phyloP scores from a whole-genome alignment of 2,888 invertebrate genomes.

The Drosophila gaucha region DNA sequence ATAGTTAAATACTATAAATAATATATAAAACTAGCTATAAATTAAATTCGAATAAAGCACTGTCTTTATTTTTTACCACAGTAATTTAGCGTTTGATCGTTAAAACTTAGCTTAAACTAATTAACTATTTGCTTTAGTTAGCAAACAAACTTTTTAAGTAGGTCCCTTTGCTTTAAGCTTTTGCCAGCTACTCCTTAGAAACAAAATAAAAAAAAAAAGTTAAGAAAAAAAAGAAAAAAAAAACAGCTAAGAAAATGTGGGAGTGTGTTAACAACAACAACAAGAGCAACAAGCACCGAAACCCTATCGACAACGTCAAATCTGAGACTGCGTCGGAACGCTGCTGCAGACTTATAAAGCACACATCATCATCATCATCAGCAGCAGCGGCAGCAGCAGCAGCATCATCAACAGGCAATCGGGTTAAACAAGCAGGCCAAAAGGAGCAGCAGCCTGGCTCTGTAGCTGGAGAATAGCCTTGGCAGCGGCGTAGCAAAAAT shows the following conservation, averaged over 20 bases:
- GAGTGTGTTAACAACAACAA: constrained; percentile 78
- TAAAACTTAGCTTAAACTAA: neutral
- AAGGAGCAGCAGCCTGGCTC: constrained; percentile 39
- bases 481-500: constrained; percentile 78
- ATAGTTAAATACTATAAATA: neutral
- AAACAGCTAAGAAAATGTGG: constrained; percentile 60
- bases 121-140: neutral
- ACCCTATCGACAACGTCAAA: constrained; percentile 67
- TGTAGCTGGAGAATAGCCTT: constrained; percentile 59
- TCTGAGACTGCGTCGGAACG: constrained; percentile 67
- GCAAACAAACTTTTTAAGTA: constrained; percentile 22
- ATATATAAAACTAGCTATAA: too few relatives aligned
- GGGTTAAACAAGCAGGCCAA: constrained; percentile 50
- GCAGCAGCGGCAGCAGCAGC: constrained; percentile 35
- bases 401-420: constrained; percentile 55
- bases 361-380: constrained; percentile 73
- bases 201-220: constrained; percentile 16
- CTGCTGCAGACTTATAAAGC: constrained; percentile 72
- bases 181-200: constrained; percentile 39
- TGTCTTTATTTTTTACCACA: too few relatives aligned
- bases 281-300: constrained; percentile 59
- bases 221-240: constrained; percentile 14
- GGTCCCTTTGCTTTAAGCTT: neutral
- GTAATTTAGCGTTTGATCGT: neutral
- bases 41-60: neutral